These are phyloP conservation scores for Caenorhabditis angaria DNA, from an alignment of 2,888 invertebrate species.

Conservation along the genomic window DNA sequence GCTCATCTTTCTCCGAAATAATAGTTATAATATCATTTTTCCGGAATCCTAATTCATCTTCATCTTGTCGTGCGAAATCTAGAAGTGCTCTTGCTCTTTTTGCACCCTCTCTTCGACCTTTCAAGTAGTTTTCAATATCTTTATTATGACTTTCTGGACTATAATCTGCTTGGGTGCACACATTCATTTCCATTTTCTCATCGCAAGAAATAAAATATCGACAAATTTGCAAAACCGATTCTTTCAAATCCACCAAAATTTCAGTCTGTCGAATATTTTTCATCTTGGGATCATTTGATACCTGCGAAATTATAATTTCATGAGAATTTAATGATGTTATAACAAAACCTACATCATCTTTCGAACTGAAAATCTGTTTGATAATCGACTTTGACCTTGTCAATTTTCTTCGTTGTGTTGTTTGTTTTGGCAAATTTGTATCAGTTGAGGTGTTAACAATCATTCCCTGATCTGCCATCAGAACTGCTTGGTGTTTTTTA, in stretches of 20 bases:
- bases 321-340: too few relatives aligned
- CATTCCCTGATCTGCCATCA: slow-evolving; percentile 95
- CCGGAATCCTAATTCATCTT: slow-evolving; percentile 94
- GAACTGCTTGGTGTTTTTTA: slow-evolving; percentile 79
- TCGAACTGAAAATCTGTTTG: slow-evolving; percentile 59
- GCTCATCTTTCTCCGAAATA: slow-evolving; percentile 75
- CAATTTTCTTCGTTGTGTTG: slow-evolving; percentile 81
- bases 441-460: slow-evolving; percentile 86
- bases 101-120: slow-evolving; percentile 86
- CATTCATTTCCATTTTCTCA: slow-evolving; percentile 79
- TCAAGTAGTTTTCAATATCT: slow-evolving; percentile 93
- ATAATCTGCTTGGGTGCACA: slow-evolving; percentile 81
- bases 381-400: slow-evolving; percentile 87
- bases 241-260: slow-evolving; percentile 93
- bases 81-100: slow-evolving; percentile 92
- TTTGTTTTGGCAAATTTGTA: slow-evolving; percentile 86
- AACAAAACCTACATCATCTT: slow-evolving; percentile 46
- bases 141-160: slow-evolving; percentile 91
- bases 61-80: slow-evolving; percentile 84
- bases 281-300: slow-evolving; percentile 75
- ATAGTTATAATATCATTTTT: slow-evolving; percentile 98
- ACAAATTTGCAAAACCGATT: slow-evolving; percentile 91
- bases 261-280: slow-evolving; percentile 98
- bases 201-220: slow-evolving; percentile 93
- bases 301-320: too few relatives aligned